A percentile compares a stretch with the other conserved stretches of the same genome.
Evolutionary conservation across 2,797 vertebrate species (phyloP).

Genomic region (Graptemys geographica): DNA sequence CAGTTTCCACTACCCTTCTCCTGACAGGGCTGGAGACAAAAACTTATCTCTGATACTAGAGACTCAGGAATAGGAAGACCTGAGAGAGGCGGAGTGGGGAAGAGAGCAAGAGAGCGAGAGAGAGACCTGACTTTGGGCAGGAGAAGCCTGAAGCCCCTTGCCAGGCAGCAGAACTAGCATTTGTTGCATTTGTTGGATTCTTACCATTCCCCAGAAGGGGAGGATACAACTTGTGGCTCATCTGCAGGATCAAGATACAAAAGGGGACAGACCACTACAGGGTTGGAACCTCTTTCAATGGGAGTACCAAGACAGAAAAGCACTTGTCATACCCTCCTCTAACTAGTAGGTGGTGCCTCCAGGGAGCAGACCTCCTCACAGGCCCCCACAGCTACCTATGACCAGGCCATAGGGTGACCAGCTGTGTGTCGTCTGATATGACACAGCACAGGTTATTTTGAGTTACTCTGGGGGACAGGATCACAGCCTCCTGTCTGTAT

Average conservation of each 20-base stretch:
- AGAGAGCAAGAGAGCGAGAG: not conserved
- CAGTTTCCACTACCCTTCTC: not conserved
- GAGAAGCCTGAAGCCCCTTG: not conserved
- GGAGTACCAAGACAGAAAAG: too few species aligned
- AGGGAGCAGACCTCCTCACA: too few species aligned
- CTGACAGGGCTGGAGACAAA: not conserved
- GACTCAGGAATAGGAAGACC: not conserved
- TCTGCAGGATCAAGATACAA: not conserved
- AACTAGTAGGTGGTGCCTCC: not conserved
- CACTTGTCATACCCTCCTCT: not conserved
- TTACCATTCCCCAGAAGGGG: not conserved
- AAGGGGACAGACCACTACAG: not conserved
- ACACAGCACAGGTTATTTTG: not conserved
- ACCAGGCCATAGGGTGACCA: not conserved
- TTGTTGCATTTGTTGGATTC: not conserved
- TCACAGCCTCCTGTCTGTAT: not conserved
- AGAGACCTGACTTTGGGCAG: not conserved
- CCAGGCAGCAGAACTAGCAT: not conserved
- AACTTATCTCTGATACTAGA: not conserved
- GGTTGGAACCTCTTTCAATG: not conserved
- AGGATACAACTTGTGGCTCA: not conserved
- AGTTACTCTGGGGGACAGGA: not conserved
- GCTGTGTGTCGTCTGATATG: not conserved
- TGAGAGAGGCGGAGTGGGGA: not conserved
- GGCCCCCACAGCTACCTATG: not conserved